phyloP scores from a whole-genome alignment of 2,797 vertebrate genomes.

The Ceyx erithaca region DNA sequence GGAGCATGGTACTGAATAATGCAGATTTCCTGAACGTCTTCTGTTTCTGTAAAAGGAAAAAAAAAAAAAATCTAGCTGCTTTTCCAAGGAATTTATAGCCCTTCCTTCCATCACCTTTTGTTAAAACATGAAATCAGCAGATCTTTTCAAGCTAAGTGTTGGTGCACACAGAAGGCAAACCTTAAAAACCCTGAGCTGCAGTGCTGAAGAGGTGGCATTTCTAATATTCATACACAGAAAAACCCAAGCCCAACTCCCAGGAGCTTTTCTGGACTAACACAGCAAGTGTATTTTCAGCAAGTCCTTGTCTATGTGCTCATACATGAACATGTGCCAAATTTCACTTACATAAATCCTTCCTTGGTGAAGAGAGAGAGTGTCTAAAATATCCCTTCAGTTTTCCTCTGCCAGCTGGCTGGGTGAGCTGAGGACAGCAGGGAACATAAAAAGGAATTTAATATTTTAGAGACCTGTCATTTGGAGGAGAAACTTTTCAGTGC shows the following conservation, averaged over 20 bases:
- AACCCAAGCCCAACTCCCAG: not conserved
- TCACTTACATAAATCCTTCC: constrained; percentile 15
- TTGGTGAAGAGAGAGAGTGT: not conserved
- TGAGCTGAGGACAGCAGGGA: constrained; percentile 65
- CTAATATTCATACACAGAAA: not conserved
- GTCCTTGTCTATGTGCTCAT: constrained; percentile 4
- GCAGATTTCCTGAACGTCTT: not conserved
- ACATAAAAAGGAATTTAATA: constrained; percentile 58
- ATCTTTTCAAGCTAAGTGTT: not conserved
- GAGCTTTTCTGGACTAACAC: not conserved
- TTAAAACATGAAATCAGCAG: not conserved
- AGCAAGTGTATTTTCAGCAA: constrained; percentile 10
- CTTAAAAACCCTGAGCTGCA: not conserved
- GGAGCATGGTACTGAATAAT: not conserved
- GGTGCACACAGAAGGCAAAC: not conserved
- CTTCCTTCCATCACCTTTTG: not conserved
- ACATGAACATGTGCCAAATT: not conserved
- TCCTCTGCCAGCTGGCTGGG: constrained; percentile 60
- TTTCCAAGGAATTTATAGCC: not conserved
- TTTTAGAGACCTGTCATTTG: constrained; percentile 58
- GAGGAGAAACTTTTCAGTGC: constrained; percentile 42
- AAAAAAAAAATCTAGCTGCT: not conserved
- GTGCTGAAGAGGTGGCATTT: not conserved
- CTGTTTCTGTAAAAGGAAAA: not conserved
- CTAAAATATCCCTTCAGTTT: constrained; percentile 24